A percentile compares a stretch with the other conserved stretches of the same genome.
phyloP scores from a whole-genome alignment of 2,113 vertebrate genomes.

The Stercorarius parasiticus region DNA sequence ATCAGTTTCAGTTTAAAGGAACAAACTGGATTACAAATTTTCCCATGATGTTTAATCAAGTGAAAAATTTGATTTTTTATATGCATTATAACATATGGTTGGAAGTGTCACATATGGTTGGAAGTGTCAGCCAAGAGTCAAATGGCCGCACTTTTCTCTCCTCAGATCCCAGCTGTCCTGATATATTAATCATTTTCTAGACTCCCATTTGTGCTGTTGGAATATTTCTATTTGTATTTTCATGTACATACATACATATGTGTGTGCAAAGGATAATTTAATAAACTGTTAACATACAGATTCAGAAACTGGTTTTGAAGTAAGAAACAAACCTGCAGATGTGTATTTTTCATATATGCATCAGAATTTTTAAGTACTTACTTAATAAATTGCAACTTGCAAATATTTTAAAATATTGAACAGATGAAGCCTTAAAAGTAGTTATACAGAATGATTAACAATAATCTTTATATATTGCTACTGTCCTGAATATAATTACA shows the following conservation, averaged over 20 bases:
- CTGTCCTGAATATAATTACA: background rate
- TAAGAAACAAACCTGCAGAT: background rate
- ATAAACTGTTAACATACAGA: background rate
- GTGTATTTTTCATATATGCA: background rate
- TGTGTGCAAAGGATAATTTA: background rate
- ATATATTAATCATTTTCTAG: background rate
- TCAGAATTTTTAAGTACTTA: background rate
- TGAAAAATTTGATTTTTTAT: constrained; percentile 34
- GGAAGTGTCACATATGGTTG: background rate
- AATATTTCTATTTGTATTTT: background rate
- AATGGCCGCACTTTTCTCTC: background rate
- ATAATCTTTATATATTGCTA: background rate
- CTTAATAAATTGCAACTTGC: background rate
- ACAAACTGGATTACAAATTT: background rate
- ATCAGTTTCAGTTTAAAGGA: background rate
- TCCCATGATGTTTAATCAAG: constrained; percentile 6
- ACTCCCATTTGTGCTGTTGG: background rate
- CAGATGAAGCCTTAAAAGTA: background rate
- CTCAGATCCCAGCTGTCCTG: background rate
- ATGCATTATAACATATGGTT: background rate
- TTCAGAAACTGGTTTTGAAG: background rate
- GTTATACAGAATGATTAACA: background rate
- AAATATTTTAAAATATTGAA: background rate
- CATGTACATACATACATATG: background rate
- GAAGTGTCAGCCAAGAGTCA: constrained; percentile 44